Evolutionary conservation across 2,888 invertebrate genomes (phyloP).

Genomic region (Poecilus cupreus): DNA sequence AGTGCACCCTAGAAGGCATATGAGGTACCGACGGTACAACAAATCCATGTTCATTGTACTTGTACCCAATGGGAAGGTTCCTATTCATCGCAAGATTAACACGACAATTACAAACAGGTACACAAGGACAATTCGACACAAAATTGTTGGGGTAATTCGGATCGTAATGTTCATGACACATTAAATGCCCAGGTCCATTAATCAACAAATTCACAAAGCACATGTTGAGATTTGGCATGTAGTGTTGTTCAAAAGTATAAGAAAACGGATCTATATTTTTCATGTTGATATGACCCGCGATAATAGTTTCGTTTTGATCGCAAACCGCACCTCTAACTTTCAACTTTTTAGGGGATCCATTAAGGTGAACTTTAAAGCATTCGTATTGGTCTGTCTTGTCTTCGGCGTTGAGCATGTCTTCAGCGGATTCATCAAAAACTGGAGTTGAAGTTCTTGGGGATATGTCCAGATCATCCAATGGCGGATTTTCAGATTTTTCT

Average conservation of each 20-base stretch:
- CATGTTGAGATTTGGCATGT: constrained; percentile 20
- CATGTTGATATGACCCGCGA: constrained; percentile 50
- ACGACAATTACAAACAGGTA: constrained; percentile 36
- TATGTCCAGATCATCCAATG: neutral
- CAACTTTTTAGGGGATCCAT: neutral
- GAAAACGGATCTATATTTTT: constrained; percentile 5
- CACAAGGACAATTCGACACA: neutral
- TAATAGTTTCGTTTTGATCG: neutral
- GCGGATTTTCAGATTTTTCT: neutral
- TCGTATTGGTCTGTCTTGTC: neutral
- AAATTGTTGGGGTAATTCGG: neutral
- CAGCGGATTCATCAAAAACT: neutral
- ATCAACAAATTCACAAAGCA: constrained; percentile 44
- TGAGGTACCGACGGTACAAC: constrained; percentile 12
- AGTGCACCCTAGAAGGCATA: neutral
- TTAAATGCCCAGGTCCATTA: constrained; percentile 33
- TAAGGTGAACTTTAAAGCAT: constrained; percentile 36
- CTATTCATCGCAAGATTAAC: neutral
- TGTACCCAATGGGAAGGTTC: constrained; percentile 51
- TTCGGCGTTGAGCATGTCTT: neutral
- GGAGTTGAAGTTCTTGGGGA: constrained; percentile 54
- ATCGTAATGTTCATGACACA: constrained; percentile 8
- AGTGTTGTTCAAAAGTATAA: neutral
- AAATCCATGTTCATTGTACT: constrained; percentile 32
- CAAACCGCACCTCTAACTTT: constrained; percentile 38